Percentiles rank a stretch among this genome's conserved stretches.
phyloP scores from a whole-genome alignment of 2,113 vertebrate species.

The Megaleporinus macrocephalus region DNA sequence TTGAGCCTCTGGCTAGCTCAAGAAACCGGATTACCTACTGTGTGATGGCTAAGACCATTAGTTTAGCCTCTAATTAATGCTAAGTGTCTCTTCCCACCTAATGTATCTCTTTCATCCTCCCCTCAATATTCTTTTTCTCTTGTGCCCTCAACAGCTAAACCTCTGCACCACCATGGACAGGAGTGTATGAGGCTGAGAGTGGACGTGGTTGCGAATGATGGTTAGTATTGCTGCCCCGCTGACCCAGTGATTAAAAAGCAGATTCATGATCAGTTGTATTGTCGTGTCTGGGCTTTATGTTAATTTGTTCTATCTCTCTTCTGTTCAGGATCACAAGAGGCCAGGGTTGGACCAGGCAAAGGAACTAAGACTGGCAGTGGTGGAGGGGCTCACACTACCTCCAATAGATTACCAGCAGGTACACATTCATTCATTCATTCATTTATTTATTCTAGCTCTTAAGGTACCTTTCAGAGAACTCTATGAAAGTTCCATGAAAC shows the following conservation, averaged over 20 bases:
- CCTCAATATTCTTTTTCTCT: slow-evolving; percentile 50
- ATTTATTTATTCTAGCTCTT: neutral
- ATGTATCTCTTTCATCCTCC: neutral
- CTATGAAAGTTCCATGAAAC: too few relatives aligned
- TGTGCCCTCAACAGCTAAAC: slow-evolving; percentile 81
- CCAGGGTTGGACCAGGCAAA: slow-evolving; percentile 70
- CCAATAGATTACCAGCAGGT: slow-evolving; percentile 80
- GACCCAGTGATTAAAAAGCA: neutral
- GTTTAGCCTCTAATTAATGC: slow-evolving; percentile 64
- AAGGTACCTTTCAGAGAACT: neutral
- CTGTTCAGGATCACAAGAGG: slow-evolving; percentile 76
- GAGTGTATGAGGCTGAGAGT: slow-evolving; percentile 87
- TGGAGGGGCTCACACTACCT: slow-evolving; percentile 71
- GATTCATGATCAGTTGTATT: neutral
- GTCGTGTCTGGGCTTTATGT: neutral
- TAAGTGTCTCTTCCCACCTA: slow-evolving; percentile 10
- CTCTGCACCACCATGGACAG: slow-evolving; percentile 85
- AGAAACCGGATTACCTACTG: slow-evolving; percentile 65
- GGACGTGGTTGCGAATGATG: slow-evolving; percentile 80
- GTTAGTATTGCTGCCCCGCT: slow-evolving; percentile 74
- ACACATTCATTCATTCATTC: slow-evolving; percentile 32
- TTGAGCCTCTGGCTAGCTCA: slow-evolving; percentile 23
- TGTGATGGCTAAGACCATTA: slow-evolving; percentile 67
- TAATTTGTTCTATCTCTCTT: neutral
- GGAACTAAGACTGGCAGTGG: slow-evolving; percentile 61